Percentiles rank a stretch among this genome's conserved stretches.
Conservation (phyloP, 2,888 invertebrate genomes). For the Drosophila parthenogenetica region DNA sequence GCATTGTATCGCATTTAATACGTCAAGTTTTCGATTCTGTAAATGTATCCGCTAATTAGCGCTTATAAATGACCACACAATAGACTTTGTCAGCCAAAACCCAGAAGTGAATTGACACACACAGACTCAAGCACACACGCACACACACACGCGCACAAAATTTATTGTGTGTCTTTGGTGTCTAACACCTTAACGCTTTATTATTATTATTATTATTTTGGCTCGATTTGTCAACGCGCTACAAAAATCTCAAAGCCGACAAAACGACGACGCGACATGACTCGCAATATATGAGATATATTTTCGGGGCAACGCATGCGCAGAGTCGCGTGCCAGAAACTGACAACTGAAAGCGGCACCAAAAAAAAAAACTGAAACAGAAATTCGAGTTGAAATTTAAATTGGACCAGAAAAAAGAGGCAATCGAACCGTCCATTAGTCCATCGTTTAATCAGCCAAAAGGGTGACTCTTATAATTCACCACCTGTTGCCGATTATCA, state of each 20-base stretch:
- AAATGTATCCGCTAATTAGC: slow-evolving; percentile 36
- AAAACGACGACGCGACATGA: slow-evolving; percentile 63
- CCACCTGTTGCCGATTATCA: slow-evolving; percentile 22
- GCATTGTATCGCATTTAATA: slow-evolving; percentile 14
- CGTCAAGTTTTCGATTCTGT: slow-evolving; percentile 20
- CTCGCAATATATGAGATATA: slow-evolving; percentile 49
- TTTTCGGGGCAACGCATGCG: slow-evolving; percentile 34
- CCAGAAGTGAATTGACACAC: slow-evolving; percentile 25
- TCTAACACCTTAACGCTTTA: slow-evolving; percentile 56
- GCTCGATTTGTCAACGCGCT: slow-evolving; percentile 54
- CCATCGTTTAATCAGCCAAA: slow-evolving; percentile 19
- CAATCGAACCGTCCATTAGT: slow-evolving; percentile 1
- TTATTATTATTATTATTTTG: slow-evolving; percentile 33
- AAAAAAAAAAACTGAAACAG: slow-evolving; percentile 2
- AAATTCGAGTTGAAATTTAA: slow-evolving; percentile 1
- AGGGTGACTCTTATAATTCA: slow-evolving; percentile 51
- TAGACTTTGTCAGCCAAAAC: slow-evolving; percentile 17
- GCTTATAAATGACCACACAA: slow-evolving; percentile 29
- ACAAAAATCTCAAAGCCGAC: slow-evolving; percentile 29
- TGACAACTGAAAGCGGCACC: no score
- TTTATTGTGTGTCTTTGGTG: slow-evolving; percentile 36
- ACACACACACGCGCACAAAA: slow-evolving; percentile 10
- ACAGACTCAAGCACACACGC: slow-evolving; percentile 8
- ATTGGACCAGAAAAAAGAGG: neutral
- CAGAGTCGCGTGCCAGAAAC: slow-evolving; percentile 49